Percentiles rank a stretch among this genome's conserved stretches.
Conservation (phyloP, 2,888 invertebrate species). For the Caenorhabditis imperialis region DNA sequence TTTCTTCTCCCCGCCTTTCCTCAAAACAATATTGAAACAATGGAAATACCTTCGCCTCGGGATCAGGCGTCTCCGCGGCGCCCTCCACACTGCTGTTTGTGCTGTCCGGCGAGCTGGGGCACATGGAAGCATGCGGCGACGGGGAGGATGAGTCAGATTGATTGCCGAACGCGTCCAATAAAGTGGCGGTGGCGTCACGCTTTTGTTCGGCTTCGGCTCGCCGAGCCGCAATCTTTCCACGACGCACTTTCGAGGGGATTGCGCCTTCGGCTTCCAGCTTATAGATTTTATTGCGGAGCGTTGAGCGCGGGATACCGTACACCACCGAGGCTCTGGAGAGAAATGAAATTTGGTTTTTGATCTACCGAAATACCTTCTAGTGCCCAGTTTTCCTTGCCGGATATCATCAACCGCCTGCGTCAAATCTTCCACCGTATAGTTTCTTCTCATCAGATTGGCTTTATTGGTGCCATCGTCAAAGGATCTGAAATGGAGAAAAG, state of each 20-base stretch:
- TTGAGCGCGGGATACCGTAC: constrained; percentile 96
- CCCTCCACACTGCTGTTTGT: constrained; percentile 51
- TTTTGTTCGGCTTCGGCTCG: constrained; percentile 55
- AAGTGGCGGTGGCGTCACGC: constrained; percentile 14
- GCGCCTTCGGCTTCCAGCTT: constrained; percentile 78
- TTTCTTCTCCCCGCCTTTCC: neutral
- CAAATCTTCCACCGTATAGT: constrained; percentile 95
- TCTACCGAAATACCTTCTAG: constrained; percentile 42
- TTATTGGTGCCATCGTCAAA: constrained; percentile 13
- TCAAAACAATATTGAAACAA: constrained; percentile 1
- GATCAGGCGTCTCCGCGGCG: constrained; percentile 26
- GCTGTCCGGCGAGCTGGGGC: constrained; percentile 54
- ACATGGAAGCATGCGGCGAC: constrained; percentile 45
- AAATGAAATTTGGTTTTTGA: neutral
- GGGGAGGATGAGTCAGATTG: constrained; percentile 45
- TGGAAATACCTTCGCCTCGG: constrained; percentile 12
- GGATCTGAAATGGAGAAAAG: constrained; percentile 1
- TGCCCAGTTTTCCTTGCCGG: constrained; percentile 64
- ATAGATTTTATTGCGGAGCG: constrained; percentile 91
- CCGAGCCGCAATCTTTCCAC: constrained; percentile 41
- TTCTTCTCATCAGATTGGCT: constrained; percentile 81
- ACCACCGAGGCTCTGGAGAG: constrained; percentile 87
- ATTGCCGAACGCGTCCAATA: constrained; percentile 42
- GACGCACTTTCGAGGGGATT: constrained; percentile 42
- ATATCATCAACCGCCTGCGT: constrained; percentile 88